Evolutionary conservation across 1,140 invertebrate genomes (phyloP).

Genomic region (Heliconius melpomene): DNA sequence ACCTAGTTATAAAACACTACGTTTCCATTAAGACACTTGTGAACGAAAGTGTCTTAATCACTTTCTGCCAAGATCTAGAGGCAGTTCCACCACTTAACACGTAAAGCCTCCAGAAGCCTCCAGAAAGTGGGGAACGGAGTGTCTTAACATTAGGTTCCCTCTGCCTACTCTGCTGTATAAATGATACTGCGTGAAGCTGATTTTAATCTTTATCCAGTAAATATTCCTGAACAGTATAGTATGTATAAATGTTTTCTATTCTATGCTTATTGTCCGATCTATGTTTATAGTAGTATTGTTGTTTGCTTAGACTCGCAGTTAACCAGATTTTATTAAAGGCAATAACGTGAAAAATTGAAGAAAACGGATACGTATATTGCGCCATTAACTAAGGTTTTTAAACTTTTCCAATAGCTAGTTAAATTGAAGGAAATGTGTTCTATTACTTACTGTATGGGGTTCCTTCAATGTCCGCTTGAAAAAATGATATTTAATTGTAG

Average conservation of each 20-base stretch:
- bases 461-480: neutral
- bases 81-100: too few relatives aligned
- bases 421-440: constrained; percentile 15
- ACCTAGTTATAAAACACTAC: too few relatives aligned
- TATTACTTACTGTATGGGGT: neutral
- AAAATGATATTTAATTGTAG: neutral
- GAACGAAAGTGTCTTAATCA: too few relatives aligned
- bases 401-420: constrained; percentile 43
- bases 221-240: too few relatives aligned
- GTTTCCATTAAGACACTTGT: too few relatives aligned
- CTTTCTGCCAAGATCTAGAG: too few relatives aligned
- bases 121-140: too few relatives aligned
- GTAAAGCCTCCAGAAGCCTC: too few relatives aligned
- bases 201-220: too few relatives aligned
- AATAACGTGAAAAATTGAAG: constrained; percentile 43
- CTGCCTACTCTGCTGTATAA: too few relatives aligned
- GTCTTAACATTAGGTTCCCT: too few relatives aligned
- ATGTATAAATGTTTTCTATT: neutral
- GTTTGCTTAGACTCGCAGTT: constrained; percentile 34
- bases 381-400: constrained; percentile 40
- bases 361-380: constrained; percentile 32
- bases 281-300: constrained; percentile 21
- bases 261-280: neutral
- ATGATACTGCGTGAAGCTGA: too few relatives aligned
- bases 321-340: constrained; percentile 42